Base-by-base conservation (phyloP, 2,888 invertebrate species). In the Mesorhabditis spiculigera region DNA sequence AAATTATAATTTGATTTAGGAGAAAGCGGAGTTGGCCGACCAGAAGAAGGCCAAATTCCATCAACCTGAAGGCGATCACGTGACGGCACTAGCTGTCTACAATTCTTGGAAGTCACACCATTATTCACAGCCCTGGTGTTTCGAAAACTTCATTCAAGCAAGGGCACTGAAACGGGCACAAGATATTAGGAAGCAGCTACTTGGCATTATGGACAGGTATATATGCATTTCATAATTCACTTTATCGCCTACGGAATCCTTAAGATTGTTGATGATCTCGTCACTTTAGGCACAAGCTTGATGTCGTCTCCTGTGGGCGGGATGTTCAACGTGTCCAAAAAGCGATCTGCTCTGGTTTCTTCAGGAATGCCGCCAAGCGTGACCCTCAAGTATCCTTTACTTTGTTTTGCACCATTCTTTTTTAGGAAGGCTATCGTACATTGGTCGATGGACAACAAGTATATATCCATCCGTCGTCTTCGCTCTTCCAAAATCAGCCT, bases 91-190 rank as follows among this genome's bases (percentile, higher is more conserved):
- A n/a, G 94, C 97, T 0, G 98, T 99, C 4, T 98, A 95, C 87
- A 98, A 98, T 86, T 95, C 96, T 67, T 99, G 98, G 98, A 93
- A 94, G 84, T 96, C 96, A 86, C 97, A 97, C 86, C 96, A 97
- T 88, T 97, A 97, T 87, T 95, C 95, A 0, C 95, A 94, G 87
- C 94, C 95, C 0, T 99, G 98, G 98, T 98, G 98, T 87, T 97
- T 95, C 85, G 97, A 98, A 86, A 98, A 98, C 89, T 98, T 98
- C 86, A 94, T 98, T 4, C 97, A 98, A 89, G 94, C 95, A 45
- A 89, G 97, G 42, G 97, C 96, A 0, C 88, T 99, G 72, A 98
- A 98, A 87, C 90, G 97, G 41, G 95, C 97, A 0, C 86, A 86
- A 88, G 97, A 98, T 88, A 95, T 99, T 0, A 90, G 98, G 63